phyloP scores from a whole-genome alignment of 2,113 vertebrate genomes.

The Macquaria australasica region DNA sequence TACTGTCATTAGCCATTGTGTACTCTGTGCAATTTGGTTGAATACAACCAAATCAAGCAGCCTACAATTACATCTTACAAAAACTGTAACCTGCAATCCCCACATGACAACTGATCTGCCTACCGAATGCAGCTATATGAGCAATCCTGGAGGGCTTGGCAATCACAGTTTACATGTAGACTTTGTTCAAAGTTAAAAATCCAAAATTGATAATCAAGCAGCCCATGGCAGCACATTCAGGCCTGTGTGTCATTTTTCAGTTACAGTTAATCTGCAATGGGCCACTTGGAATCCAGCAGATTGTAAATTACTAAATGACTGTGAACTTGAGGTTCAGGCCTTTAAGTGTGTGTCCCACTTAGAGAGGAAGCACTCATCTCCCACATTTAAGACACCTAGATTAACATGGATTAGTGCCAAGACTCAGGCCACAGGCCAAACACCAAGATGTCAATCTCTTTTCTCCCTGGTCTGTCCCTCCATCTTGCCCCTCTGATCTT shows the following conservation, averaged over 20 bases:
- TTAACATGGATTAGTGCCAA: slow-evolving; percentile 84
- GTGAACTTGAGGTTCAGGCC: slow-evolving; percentile 64
- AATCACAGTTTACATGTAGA: not conserved
- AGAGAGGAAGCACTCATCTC: slow-evolving; percentile 72
- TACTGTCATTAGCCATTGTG: not conserved
- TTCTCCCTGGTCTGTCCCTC: slow-evolving; percentile 37
- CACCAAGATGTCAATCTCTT: slow-evolving; percentile 66
- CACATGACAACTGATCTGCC: not conserved
- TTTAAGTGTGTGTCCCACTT: slow-evolving; percentile 77
- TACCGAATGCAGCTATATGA: not conserved
- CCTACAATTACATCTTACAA: slow-evolving; percentile 4
- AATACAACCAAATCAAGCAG: slow-evolving; percentile 13
- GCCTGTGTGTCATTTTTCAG: slow-evolving; percentile 32
- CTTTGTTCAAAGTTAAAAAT: not conserved
- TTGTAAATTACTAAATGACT: slow-evolving; percentile 66
- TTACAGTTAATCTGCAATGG: slow-evolving; percentile 12
- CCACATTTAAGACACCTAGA: slow-evolving; percentile 82
- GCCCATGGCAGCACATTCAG: not conserved
- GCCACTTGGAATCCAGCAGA: slow-evolving; percentile 48
- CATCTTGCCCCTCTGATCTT: slow-evolving; percentile 29
- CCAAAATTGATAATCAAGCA: slow-evolving; percentile 2
- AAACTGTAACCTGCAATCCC: not conserved
- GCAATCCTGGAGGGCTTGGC: not conserved
- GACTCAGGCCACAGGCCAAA: slow-evolving; percentile 72
- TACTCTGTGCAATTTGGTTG: not conserved